These are phyloP conservation scores for Scrobipalpa costella DNA, from an alignment of 2,888 invertebrate species.

Conservation along the genomic window DNA sequence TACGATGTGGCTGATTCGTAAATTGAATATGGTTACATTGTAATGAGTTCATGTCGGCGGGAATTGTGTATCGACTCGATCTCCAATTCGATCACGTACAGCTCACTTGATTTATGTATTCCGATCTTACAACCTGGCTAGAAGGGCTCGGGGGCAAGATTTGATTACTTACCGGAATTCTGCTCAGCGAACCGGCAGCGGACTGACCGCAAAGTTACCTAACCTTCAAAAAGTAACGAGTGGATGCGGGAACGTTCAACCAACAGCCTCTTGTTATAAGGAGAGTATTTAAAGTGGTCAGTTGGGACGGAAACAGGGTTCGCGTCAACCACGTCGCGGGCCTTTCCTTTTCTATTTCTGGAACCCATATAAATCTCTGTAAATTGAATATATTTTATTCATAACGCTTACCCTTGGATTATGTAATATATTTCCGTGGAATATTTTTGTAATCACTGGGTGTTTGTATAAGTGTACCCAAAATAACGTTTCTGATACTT, in stretches of 20 bases:
- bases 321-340: neutral
- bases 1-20: conserved; percentile 68
- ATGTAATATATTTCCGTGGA: neutral
- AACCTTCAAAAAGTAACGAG: conserved; percentile 33
- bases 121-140: conserved; percentile 52
- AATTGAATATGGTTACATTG: conserved; percentile 77
- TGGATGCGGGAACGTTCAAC: conserved; percentile 35
- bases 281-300: conserved; percentile 49
- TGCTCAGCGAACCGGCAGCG: conserved; percentile 54
- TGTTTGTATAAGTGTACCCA: too few relatives aligned
- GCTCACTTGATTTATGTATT: conserved; percentile 75
- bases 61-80: conserved; percentile 70
- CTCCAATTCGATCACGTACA: conserved; percentile 76
- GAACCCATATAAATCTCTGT: conserved; percentile 4
- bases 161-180: conserved; percentile 67
- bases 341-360: conserved; percentile 11
- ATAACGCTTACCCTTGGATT: conserved; percentile 23
- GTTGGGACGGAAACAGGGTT: conserved; percentile 32
- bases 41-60: conserved; percentile 74
- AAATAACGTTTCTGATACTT: too few relatives aligned
- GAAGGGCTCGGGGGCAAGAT: conserved; percentile 57
- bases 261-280: conserved; percentile 44
- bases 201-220: conserved; percentile 50
- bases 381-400: conserved; percentile 26
- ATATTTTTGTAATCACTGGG: neutral